phyloP scores from a whole-genome alignment of 1,140 invertebrate species.

The Calliphora vicina region DNA sequence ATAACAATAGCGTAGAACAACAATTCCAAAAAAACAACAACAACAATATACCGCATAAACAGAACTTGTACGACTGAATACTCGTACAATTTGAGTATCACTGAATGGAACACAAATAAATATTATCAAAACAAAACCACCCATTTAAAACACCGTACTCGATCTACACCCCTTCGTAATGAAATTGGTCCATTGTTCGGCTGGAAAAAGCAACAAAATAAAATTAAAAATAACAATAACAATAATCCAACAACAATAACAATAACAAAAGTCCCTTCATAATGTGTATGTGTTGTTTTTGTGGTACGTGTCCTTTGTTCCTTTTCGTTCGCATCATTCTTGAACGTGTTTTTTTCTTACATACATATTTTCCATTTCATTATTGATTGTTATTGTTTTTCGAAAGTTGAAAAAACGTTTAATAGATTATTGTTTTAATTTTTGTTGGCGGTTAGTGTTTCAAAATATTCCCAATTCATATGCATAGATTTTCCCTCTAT shows the following conservation, averaged over 20 bases:
- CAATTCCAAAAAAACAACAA: too few relatives aligned
- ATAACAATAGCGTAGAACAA: too few relatives aligned
- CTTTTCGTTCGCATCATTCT: not conserved
- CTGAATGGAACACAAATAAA: slow-evolving; percentile 53
- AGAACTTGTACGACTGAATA: too few relatives aligned
- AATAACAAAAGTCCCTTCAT: not conserved
- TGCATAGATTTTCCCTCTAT: too few relatives aligned
- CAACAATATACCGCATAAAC: too few relatives aligned
- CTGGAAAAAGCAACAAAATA: not conserved
- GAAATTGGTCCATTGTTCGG: slow-evolving; percentile 40
- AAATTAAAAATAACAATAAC: slow-evolving; percentile 12
- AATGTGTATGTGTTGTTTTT: not conserved
- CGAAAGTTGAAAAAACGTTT: not conserved
- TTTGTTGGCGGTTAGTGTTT: not conserved
- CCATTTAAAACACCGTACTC: slow-evolving; percentile 50
- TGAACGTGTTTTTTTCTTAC: not conserved
- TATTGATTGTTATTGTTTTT: slow-evolving; percentile 1
- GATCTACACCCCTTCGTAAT: slow-evolving; percentile 48
- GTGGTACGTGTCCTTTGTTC: slow-evolving; percentile 3
- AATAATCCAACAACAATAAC: not conserved
- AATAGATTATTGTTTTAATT: not conserved
- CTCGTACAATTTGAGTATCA: slow-evolving; percentile 23
- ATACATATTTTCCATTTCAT: not conserved
- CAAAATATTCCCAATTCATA: too few relatives aligned
- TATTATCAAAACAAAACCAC: slow-evolving; percentile 62